Percentiles rank a stretch among this genome's conserved stretches.
Conservation (phyloP, 2,797 vertebrate genomes). For the Microctenopoma steveboyesi region DNA sequence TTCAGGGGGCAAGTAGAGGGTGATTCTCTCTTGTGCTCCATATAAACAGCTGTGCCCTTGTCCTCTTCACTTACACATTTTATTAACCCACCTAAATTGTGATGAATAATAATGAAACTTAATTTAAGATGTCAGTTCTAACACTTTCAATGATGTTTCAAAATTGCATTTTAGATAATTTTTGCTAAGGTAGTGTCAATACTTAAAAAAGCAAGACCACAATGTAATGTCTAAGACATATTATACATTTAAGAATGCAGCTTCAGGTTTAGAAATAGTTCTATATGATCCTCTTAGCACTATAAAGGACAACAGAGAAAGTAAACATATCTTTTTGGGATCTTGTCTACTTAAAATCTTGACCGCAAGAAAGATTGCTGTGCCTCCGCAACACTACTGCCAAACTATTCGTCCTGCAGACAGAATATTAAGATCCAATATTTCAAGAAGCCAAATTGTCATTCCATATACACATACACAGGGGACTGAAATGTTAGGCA, state of each 20-base stretch:
- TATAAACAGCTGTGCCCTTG: slow-evolving; percentile 73
- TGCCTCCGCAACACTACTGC: neutral
- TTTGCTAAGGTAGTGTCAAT: too few species aligned
- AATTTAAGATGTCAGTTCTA: neutral
- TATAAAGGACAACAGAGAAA: neutral
- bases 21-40: slow-evolving; percentile 53
- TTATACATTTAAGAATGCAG: neutral
- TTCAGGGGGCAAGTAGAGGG: slow-evolving; percentile 60
- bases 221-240: neutral
- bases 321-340: too few species aligned
- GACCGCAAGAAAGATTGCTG: neutral
- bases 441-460: too few species aligned
- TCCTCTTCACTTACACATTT: slow-evolving; percentile 60
- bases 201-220: too few species aligned
- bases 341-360: too few species aligned
- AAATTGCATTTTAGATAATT: neutral
- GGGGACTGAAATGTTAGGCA: too few species aligned
- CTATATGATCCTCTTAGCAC: neutral
- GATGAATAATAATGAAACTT: slow-evolving; percentile 10
- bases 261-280: neutral
- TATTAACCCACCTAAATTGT: slow-evolving; percentile 59
- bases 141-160: too few species aligned
- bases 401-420: too few species aligned
- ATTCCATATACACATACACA: too few species aligned
- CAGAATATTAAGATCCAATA: too few species aligned